Base-by-base conservation (phyloP, 2,888 invertebrate species). In the Apotomis capreana region DNA sequence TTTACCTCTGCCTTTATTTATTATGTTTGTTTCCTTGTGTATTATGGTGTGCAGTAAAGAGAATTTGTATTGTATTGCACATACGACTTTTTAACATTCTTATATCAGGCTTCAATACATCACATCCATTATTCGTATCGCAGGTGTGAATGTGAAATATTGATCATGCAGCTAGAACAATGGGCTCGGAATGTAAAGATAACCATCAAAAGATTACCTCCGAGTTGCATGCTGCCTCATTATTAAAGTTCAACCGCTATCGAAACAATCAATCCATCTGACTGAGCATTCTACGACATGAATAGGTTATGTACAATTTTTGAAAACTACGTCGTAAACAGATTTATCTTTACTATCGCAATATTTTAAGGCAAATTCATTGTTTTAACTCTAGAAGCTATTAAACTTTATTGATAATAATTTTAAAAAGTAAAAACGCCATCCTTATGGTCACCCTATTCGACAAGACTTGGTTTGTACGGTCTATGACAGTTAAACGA, bases 81-180 rank as follows among this genome's bases (percentile, higher is more conserved):
- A 13, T 59, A 13, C 40, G 12, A 44, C 40, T 9, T 37, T 58
- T 12, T 12, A 36, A 57, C 10, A 59, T 40, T 37, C 8, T 37
- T 40, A 40, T 37, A 37, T 10, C 49, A 49, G 9, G 49, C 1
- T 36, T 40, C 40, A 5, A 10, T 55, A 26, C 26, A 36, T 13
- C 10, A 3, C 6, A 61, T 44, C 15, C 15, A 10, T 44, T 55
- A 65, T 57, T 62, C 6, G 46, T 65, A 65, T 65, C 46, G 9
- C 55, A 65, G 55, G 65, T 65, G 65, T 57, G 65, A 65, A 65
- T n/a, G 65, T 57, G 65, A 55, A 57, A 46, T 65, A 65, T 65
- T 46, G 65, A 65, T 65, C 65, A 65, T 55, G 12, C 5, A n/a
- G 5, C 12, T 46, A 65, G 55, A 65, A 65, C 65, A 65, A 65